Conservation (phyloP, 2,797 vertebrate species). For the Babyrousa celebensis region DNA sequence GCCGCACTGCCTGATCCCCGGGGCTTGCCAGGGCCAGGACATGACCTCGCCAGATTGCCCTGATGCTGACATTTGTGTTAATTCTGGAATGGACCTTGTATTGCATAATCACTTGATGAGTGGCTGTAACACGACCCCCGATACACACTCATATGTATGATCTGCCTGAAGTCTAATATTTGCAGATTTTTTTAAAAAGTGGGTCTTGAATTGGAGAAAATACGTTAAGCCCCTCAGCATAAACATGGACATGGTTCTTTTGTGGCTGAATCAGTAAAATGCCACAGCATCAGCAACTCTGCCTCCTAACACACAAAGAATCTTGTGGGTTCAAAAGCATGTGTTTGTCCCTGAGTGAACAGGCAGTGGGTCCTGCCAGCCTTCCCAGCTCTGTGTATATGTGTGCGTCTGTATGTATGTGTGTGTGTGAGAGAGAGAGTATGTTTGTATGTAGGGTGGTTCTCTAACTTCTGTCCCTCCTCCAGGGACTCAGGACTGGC, state of each 20-base stretch:
- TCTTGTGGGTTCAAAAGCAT: not conserved
- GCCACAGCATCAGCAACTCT: not conserved
- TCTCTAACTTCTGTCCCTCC: not conserved
- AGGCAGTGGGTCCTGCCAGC: not conserved
- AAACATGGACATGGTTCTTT: not conserved
- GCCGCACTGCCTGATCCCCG: not conserved
- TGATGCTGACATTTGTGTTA: not conserved
- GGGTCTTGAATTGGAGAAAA: not conserved
- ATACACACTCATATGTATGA: fast-evolving
- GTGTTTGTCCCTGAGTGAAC: not conserved
- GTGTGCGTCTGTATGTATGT: no score
- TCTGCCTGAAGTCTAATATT: not conserved
- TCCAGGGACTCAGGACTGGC: not conserved
- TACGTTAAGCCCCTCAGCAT: not conserved
- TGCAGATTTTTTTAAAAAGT: not conserved
- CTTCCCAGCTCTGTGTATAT: not conserved
- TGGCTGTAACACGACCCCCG: not conserved
- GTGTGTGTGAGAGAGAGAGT: no score
- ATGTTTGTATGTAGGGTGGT: not conserved
- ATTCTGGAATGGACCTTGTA: not conserved
- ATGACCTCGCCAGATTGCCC: fast-evolving
- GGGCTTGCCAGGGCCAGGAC: not conserved
- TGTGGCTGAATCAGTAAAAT: conserved; percentile 1
- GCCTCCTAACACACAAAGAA: conserved; percentile 13
- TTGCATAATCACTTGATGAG: not conserved